Percentiles rank a stretch among this genome's conserved stretches.
Conservation (phyloP, 2,797 vertebrate species). For the Morelia viridis region DNA sequence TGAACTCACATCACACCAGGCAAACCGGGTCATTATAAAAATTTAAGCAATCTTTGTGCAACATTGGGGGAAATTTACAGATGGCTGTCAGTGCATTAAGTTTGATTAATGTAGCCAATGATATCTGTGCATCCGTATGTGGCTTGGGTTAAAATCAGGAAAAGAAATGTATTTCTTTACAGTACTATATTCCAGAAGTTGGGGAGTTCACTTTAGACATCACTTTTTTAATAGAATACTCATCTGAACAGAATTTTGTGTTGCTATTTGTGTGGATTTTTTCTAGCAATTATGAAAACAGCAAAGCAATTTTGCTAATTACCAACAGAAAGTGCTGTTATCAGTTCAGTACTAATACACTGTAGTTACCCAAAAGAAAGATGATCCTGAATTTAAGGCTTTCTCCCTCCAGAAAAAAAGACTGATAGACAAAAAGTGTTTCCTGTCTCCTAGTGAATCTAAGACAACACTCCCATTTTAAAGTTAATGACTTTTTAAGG, state of each 20-base stretch:
- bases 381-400: neutral
- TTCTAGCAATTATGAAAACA: neutral
- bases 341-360: neutral
- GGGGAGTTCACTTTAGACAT: neutral
- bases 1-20: constrained; percentile 46
- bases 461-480: neutral
- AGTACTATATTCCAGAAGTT: neutral
- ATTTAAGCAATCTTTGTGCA: neutral
- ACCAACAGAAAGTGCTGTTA: neutral
- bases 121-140: neutral
- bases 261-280: rapidly evolving
- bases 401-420: neutral
- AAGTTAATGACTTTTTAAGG: neutral
- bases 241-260: neutral
- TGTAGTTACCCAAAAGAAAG: neutral
- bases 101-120: neutral
- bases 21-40: constrained; percentile 57
- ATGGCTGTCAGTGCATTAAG: constrained; percentile 8
- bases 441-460: neutral
- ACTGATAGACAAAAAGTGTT: neutral
- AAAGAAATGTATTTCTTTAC: neutral
- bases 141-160: neutral
- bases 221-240: neutral
- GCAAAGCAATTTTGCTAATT: neutral
- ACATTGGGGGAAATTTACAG: neutral